phyloP scores from a whole-genome alignment of 2,113 vertebrate species.

The Garra rufa region DNA sequence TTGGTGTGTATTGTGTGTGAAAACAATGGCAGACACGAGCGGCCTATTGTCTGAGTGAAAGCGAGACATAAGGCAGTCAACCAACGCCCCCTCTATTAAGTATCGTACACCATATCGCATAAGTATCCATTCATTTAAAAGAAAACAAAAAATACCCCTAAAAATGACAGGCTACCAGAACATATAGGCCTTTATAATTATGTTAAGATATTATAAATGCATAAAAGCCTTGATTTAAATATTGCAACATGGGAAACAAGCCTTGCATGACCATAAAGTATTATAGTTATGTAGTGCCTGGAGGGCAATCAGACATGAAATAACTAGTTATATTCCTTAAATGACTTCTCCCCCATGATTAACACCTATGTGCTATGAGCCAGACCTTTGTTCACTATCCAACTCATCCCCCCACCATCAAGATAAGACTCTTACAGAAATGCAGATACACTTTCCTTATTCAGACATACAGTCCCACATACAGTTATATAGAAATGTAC shows the following conservation, averaged over 20 bases:
- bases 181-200: not conserved
- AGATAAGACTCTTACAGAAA: no score
- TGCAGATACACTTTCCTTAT: no score
- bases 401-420: no score
- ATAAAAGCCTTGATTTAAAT: not conserved
- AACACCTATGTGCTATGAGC: no score
- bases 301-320: no score
- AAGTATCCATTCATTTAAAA: not conserved
- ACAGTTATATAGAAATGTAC: no score
- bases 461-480: no score
- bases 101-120: not conserved
- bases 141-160: not conserved
- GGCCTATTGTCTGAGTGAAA: constrained; percentile 72
- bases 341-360: no score
- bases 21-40: constrained; percentile 69
- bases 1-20: constrained; percentile 64
- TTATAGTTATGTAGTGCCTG: no score
- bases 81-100: constrained; percentile 44
- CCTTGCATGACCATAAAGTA: not conserved
- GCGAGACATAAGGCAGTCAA: constrained; percentile 68
- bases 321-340: no score
- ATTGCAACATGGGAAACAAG: not conserved
- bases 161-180: not conserved
- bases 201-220: not conserved
- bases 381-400: no score